Conservation (phyloP, 1,140 invertebrate genomes). For the Trissolcus basalis region DNA sequence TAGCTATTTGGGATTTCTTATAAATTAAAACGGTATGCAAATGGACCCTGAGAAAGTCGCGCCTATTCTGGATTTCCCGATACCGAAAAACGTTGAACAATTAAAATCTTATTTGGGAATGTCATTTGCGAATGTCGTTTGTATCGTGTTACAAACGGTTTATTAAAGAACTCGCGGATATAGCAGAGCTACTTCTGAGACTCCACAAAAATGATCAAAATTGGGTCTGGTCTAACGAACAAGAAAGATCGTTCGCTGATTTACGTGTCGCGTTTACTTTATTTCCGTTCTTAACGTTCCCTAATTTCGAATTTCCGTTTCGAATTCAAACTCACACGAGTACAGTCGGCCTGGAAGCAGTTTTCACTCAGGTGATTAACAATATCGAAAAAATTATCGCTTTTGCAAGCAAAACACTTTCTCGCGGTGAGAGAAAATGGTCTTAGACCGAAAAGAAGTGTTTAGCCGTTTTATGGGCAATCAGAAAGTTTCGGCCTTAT, state of each 20-base stretch:
- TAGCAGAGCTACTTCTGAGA: neutral
- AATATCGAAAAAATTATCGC: too few relatives aligned
- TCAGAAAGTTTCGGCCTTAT: neutral
- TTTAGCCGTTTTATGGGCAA: conserved; percentile 1
- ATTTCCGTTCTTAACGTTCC: neutral
- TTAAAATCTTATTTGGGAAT: neutral
- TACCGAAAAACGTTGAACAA: neutral
- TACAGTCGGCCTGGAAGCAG: neutral
- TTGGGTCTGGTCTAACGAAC: neutral
- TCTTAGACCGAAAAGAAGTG: neutral
- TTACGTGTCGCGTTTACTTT: neutral
- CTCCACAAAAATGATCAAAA: conserved; percentile 1
- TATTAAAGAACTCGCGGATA: neutral
- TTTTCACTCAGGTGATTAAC: too few relatives aligned
- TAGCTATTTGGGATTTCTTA: neutral
- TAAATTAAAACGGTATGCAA: neutral
- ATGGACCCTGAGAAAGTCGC: neutral
- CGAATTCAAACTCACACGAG: neutral
- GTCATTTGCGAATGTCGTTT: too few relatives aligned
- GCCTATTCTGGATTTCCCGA: neutral
- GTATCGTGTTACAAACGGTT: neutral
- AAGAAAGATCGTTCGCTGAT: neutral
- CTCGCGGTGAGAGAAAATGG: neutral
- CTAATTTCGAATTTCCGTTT: neutral
- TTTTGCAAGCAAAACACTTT: too few relatives aligned